Conservation (phyloP, 2,888 invertebrate genomes). For the Trichacis sp. region DNA sequence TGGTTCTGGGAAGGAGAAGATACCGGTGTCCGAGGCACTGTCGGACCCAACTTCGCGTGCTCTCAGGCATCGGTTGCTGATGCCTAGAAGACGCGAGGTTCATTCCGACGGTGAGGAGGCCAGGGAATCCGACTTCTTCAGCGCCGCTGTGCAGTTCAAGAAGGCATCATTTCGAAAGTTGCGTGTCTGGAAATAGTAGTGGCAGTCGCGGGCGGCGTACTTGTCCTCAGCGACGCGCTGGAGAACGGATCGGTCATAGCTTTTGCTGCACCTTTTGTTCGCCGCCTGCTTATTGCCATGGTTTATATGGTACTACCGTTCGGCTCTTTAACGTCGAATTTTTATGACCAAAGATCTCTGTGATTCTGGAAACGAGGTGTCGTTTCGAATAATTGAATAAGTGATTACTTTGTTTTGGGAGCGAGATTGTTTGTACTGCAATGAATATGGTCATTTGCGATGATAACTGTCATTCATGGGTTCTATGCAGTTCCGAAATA, state of each 20-base stretch:
- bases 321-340: too few species aligned
- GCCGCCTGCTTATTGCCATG: slow-evolving; percentile 21
- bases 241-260: slow-evolving; percentile 45
- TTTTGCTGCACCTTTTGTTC: slow-evolving; percentile 9
- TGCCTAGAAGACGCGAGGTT: slow-evolving; percentile 63
- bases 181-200: slow-evolving; percentile 83
- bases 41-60: slow-evolving; percentile 74
- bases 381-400: slow-evolving; percentile 19
- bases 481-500: not conserved
- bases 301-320: not conserved
- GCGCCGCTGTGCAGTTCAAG: slow-evolving; percentile 82
- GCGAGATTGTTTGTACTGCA: not conserved
- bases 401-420: slow-evolving; percentile 4
- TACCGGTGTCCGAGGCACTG: slow-evolving; percentile 74
- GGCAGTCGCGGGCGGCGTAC: slow-evolving; percentile 65
- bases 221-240: slow-evolving; percentile 57
- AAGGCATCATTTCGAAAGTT: slow-evolving; percentile 83
- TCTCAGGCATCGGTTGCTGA: slow-evolving; percentile 59
- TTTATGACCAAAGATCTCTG: slow-evolving; percentile 33
- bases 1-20: slow-evolving; percentile 70
- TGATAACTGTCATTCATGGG: not conserved
- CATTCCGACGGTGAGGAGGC: slow-evolving; percentile 67
- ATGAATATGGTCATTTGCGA: not conserved
- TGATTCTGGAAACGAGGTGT: slow-evolving; percentile 36
- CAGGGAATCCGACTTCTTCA: slow-evolving; percentile 78